Evolutionary conservation across 1,140 invertebrate genomes (phyloP).

Genomic region (Apocrypta bakeri): DNA sequence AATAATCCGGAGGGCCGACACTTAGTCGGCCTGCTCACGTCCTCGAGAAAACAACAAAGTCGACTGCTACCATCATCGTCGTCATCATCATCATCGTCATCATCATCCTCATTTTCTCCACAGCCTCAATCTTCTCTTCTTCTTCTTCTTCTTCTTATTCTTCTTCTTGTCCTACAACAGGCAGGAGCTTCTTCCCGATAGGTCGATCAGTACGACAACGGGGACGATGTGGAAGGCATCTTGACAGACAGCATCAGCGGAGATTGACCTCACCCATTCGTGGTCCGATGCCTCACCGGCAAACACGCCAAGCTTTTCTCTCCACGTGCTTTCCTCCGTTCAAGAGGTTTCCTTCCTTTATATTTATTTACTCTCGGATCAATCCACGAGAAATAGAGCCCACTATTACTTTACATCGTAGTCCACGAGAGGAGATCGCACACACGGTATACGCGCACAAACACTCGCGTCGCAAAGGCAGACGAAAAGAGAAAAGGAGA

Average conservation of each 20-base stretch:
- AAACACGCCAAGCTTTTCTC: background rate
- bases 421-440: background rate
- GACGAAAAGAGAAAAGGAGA: too few relatives aligned
- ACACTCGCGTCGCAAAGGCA: slow-evolving; percentile 1
- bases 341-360: background rate
- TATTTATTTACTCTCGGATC: too few relatives aligned
- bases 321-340: background rate
- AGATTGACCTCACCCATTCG: slow-evolving; percentile 35
- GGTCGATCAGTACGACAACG: slow-evolving; percentile 29
- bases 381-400: too few relatives aligned
- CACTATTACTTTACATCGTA: background rate
- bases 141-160: background rate
- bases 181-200: slow-evolving; percentile 14
- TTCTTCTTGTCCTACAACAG: background rate
- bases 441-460: background rate
- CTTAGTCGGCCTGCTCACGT: slow-evolving; percentile 24
- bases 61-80: slow-evolving; percentile 1
- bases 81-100: background rate
- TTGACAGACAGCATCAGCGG: slow-evolving; percentile 15
- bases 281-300: background rate
- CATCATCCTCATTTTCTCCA: slow-evolving; percentile 22
- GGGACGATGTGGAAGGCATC: background rate
- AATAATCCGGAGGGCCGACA: slow-evolving; percentile 28
- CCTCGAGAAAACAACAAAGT: slow-evolving; percentile 28
- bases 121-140: background rate